phyloP scores from a whole-genome alignment of 2,888 invertebrate species.

The Amphipyra tragopoginis region DNA sequence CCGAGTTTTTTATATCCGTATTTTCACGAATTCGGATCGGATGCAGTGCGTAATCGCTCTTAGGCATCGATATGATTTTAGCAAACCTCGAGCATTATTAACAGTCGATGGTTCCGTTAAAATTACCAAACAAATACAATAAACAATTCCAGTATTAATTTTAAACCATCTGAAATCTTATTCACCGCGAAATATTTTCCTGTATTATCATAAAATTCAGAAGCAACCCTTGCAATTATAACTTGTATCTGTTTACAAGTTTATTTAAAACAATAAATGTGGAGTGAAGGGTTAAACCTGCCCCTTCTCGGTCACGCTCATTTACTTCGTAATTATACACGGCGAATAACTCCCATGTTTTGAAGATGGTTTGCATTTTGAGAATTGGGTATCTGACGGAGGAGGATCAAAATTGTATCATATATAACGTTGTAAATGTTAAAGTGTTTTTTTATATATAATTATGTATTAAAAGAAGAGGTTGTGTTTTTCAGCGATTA shows the following conservation, averaged over 20 bases:
- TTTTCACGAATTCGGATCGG: too few relatives aligned
- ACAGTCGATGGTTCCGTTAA: too few relatives aligned
- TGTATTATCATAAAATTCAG: constrained; percentile 41
- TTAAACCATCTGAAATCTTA: constrained; percentile 6
- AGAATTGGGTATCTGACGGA: constrained; percentile 52
- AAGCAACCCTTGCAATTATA: constrained; percentile 50
- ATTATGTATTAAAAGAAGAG: too few relatives aligned
- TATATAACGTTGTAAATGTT: too few relatives aligned
- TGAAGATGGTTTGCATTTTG: constrained; percentile 41
- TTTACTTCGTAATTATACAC: constrained; percentile 82
- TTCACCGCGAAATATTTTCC: constrained; percentile 37
- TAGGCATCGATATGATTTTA: too few relatives aligned
- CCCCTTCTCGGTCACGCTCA: constrained; percentile 77
- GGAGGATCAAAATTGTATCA: neutral
- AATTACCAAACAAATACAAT: constrained; percentile 2
- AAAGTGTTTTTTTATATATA: too few relatives aligned
- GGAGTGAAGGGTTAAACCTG: constrained; percentile 62
- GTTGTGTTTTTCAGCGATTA: too few relatives aligned
- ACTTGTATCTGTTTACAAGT: constrained; percentile 62
- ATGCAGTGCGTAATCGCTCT: too few relatives aligned
- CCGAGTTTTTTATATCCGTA: too few relatives aligned
- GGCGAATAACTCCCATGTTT: constrained; percentile 69
- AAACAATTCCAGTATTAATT: constrained; percentile 15
- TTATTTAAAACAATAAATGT: constrained; percentile 72
- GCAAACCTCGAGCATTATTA: too few relatives aligned